phyloP scores from a whole-genome alignment of 2,113 vertebrate species.

The Poeciliopsis prolifica region DNA sequence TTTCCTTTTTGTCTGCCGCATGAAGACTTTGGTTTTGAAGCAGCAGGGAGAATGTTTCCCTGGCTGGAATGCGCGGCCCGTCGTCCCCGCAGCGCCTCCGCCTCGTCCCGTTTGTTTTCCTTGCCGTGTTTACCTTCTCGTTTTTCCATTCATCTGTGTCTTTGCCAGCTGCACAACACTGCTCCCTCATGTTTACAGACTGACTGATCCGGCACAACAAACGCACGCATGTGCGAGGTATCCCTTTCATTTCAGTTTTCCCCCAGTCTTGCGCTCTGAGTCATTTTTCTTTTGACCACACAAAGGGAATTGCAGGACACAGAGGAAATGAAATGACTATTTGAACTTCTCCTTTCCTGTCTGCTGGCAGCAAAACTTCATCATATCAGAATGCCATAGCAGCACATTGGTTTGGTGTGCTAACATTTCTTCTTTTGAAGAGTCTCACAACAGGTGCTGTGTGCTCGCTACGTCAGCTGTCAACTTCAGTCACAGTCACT shows the following conservation, averaged over 20 bases:
- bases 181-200: slow-evolving; percentile 67
- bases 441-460: not conserved
- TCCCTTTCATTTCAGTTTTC: not conserved
- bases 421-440: not conserved
- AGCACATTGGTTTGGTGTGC: not conserved
- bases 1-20: slow-evolving; percentile 41
- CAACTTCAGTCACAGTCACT: not conserved
- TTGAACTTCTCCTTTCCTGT: slow-evolving; percentile 28
- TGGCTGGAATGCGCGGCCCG: slow-evolving; percentile 48
- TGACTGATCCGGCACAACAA: slow-evolving; percentile 57
- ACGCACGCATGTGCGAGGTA: slow-evolving; percentile 34
- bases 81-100: slow-evolving; percentile 32
- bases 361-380: slow-evolving; percentile 24
- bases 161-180: slow-evolving; percentile 66
- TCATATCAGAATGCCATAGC: not conserved
- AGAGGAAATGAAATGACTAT: slow-evolving; percentile 34
- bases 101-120: slow-evolving; percentile 35
- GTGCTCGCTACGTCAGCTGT: not conserved
- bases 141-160: slow-evolving; percentile 20
- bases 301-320: slow-evolving; percentile 11
- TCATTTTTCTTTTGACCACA: slow-evolving; percentile 8
- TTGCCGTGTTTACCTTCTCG: slow-evolving; percentile 32
- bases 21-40: slow-evolving; percentile 43
- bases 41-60: slow-evolving; percentile 48
- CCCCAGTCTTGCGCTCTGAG: slow-evolving; percentile 4